phyloP scores from a whole-genome alignment of 1,140 invertebrate species.

The Euwallacea fornicatus region DNA sequence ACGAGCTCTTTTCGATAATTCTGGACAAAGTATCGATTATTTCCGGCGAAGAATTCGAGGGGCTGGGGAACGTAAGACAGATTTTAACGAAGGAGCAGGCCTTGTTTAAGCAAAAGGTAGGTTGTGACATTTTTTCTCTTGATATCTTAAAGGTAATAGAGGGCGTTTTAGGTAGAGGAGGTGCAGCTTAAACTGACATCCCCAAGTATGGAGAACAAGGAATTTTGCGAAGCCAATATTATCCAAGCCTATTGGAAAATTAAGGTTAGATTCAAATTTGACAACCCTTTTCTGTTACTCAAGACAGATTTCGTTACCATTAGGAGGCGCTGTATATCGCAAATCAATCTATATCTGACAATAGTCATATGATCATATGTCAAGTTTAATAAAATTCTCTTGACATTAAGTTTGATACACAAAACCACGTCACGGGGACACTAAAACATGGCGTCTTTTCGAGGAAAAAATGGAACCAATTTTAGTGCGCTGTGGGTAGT shows the following conservation, averaged over 20 bases:
- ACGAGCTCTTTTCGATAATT: slow-evolving; percentile 70
- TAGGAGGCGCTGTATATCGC: too few species aligned
- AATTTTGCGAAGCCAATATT: slow-evolving; percentile 41
- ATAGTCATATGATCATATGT: too few species aligned
- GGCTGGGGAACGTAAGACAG: slow-evolving; percentile 57
- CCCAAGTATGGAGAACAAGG: slow-evolving; percentile 60
- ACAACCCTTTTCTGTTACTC: too few species aligned
- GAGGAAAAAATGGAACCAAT: neutral
- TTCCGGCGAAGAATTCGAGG: slow-evolving; percentile 57
- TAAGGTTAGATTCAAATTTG: neutral
- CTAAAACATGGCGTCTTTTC: neutral
- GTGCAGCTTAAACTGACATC: slow-evolving; percentile 71
- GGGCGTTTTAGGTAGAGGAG: slow-evolving; percentile 60
- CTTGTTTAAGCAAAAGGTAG: slow-evolving; percentile 67
- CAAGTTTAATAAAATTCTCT: too few species aligned
- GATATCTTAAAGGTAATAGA: neutral
- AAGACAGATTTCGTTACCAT: too few species aligned
- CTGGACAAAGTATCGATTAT: slow-evolving; percentile 58
- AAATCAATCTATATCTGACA: too few species aligned
- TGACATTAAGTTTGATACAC: too few species aligned
- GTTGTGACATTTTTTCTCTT: neutral
- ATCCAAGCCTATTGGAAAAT: slow-evolving; percentile 32
- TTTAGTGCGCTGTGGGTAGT: neutral
- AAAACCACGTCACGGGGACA: too few species aligned
- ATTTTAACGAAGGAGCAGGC: slow-evolving; percentile 66